Conservation (phyloP, 2,888 invertebrate species). For the Phytoseiulus persimilis region DNA sequence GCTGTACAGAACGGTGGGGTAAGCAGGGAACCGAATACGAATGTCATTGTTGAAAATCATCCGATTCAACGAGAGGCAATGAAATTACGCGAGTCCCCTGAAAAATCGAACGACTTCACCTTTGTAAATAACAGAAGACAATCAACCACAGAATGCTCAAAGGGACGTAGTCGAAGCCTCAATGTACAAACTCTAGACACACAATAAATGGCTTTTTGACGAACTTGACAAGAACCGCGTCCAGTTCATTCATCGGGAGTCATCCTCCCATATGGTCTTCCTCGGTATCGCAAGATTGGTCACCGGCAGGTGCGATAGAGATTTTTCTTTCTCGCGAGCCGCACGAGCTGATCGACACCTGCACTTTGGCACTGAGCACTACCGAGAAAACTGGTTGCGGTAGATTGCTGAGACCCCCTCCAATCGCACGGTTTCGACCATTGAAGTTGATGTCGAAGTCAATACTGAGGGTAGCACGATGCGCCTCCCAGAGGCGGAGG, state of each 20-base stretch:
- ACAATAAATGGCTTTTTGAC: slow-evolving; percentile 34
- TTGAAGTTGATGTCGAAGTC: slow-evolving; percentile 11
- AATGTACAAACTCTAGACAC: slow-evolving; percentile 35
- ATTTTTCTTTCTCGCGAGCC: not conserved
- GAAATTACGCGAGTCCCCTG: not conserved
- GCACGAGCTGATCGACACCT: not conserved
- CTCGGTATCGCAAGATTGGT: too few relatives aligned
- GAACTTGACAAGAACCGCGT: not conserved
- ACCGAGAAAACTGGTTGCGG: not conserved
- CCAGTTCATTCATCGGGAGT: not conserved
- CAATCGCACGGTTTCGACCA: not conserved
- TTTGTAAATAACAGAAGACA: not conserved
- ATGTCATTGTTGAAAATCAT: not conserved
- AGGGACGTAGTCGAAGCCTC: slow-evolving; percentile 16
- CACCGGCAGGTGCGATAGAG: too few relatives aligned
- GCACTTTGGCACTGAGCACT: not conserved
- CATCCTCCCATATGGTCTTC: too few relatives aligned
- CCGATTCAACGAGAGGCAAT: not conserved
- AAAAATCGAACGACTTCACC: not conserved
- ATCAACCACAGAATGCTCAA: slow-evolving; percentile 38
- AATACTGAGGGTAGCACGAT: not conserved
- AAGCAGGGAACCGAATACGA: too few relatives aligned
- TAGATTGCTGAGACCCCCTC: not conserved
- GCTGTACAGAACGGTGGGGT: too few relatives aligned
- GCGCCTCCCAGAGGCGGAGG: not conserved